Evolutionary conservation across 1,140 invertebrate genomes (phyloP).

Genomic region (Drosophila leontia): DNA sequence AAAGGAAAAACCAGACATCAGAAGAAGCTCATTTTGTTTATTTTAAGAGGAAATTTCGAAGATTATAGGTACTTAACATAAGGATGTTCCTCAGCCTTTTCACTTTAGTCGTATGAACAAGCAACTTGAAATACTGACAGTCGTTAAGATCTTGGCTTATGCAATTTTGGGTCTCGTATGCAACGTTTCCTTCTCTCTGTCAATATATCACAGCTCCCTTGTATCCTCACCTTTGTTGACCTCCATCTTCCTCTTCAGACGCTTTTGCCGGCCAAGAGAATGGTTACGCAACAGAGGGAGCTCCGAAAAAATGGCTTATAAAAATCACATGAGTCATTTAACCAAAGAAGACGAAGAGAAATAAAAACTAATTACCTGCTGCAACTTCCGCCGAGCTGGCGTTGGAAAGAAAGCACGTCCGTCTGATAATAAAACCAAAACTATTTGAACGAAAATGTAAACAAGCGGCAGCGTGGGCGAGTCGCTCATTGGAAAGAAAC

Average conservation of each 20-base stretch:
- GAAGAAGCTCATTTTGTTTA: conserved; percentile 15
- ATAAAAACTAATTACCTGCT: conserved; percentile 66
- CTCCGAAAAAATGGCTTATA: conserved; percentile 31
- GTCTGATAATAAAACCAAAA: conserved; percentile 29
- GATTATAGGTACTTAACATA: background rate
- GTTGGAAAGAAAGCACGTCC: conserved; percentile 47
- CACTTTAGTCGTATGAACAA: background rate
- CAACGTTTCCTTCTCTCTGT: background rate
- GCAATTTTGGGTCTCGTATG: conserved; percentile 28
- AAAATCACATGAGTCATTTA: conserved; percentile 77
- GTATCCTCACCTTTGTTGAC: conserved; percentile 10
- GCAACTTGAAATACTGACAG: background rate
- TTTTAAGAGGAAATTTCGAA: conserved; percentile 2
- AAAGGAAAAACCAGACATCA: conserved; percentile 8
- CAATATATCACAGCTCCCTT: conserved; percentile 36
- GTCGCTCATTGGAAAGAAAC: conserved; percentile 63
- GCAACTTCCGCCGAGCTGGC: conserved; percentile 64
- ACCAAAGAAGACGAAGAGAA: conserved; percentile 31
- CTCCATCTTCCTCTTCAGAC: conserved; percentile 15
- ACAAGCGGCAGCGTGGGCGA: conserved; percentile 52
- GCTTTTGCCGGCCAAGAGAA: conserved; percentile 27
- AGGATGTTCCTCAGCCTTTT: background rate
- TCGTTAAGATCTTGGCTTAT: conserved; percentile 19
- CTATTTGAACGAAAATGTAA: conserved; percentile 45
- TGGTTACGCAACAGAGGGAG: conserved; percentile 55